These are phyloP conservation scores for Opisthograptis luteolata DNA, from an alignment of 2,888 invertebrate genomes.

Conservation along the genomic window DNA sequence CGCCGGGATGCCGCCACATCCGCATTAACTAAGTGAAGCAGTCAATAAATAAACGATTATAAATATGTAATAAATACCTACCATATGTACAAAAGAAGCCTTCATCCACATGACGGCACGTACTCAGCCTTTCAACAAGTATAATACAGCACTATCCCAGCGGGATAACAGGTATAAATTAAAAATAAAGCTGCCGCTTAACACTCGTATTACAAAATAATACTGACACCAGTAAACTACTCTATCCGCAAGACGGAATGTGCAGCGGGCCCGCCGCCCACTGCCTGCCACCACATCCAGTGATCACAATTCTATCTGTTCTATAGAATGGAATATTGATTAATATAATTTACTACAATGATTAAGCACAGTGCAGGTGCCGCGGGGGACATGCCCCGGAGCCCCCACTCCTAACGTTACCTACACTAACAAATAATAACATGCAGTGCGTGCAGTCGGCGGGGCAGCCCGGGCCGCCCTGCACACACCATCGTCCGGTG, in stretches of 20 bases:
- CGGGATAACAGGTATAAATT: slow-evolving; percentile 82
- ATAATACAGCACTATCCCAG: slow-evolving; percentile 82
- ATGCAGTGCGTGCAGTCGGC: slow-evolving; percentile 51
- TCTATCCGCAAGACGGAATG: slow-evolving; percentile 79
- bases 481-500: slow-evolving; percentile 43
- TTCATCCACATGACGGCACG: slow-evolving; percentile 70
- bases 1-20: slow-evolving; percentile 63
- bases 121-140: slow-evolving; percentile 80
- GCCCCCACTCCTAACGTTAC: slow-evolving; percentile 51
- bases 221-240: slow-evolving; percentile 82
- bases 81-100: slow-evolving; percentile 83
- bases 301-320: slow-evolving; percentile 75
- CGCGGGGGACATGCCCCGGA: slow-evolving; percentile 39
- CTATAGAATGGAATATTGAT: slow-evolving; percentile 74
- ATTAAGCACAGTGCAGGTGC: slow-evolving; percentile 60
- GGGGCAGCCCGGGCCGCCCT: slow-evolving; percentile 32
- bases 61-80: slow-evolving; percentile 86
- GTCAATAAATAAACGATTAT: slow-evolving; percentile 85
- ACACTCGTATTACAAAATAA: slow-evolving; percentile 82
- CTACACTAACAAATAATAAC: slow-evolving; percentile 75
- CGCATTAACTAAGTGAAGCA: slow-evolving; percentile 82
- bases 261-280: slow-evolving; percentile 67
- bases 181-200: slow-evolving; percentile 84
- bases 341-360: slow-evolving; percentile 75
- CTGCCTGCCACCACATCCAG: slow-evolving; percentile 61